These are phyloP conservation scores for Abrostola tripartita DNA, from an alignment of 2,888 invertebrate genomes.

Conservation along the genomic window DNA sequence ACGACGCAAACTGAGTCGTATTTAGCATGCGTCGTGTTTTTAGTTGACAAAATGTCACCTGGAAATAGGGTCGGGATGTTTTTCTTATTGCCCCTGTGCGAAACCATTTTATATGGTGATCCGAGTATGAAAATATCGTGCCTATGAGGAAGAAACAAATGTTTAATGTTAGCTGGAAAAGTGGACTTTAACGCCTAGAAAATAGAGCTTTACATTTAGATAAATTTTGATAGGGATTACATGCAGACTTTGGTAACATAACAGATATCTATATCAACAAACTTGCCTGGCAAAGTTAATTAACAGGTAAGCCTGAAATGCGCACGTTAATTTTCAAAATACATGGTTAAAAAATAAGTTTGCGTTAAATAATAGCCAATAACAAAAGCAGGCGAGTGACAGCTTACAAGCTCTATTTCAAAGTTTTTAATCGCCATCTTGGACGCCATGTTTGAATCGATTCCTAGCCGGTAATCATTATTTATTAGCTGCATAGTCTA, in stretches of 20 bases:
- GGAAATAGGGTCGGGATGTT: slow-evolving; percentile 24
- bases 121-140: slow-evolving; percentile 12
- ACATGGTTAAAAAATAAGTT: too few relatives aligned
- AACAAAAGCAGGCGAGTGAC: neutral
- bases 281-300: too few relatives aligned
- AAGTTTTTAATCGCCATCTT: slow-evolving; percentile 23
- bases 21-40: slow-evolving; percentile 53
- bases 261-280: too few relatives aligned
- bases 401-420: slow-evolving; percentile 6
- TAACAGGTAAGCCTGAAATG: too few relatives aligned
- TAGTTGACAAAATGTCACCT: slow-evolving; percentile 51
- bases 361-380: neutral
- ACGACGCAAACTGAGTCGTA: slow-evolving; percentile 52
- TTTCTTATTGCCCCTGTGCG: slow-evolving; percentile 31
- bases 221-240: too few relatives aligned
- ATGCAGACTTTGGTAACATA: too few relatives aligned
- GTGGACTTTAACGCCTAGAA: neutral
- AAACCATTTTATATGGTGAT: slow-evolving; percentile 30
- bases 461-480: slow-evolving; percentile 36
- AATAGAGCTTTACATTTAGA: neutral
- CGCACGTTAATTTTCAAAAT: too few relatives aligned
- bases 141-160: neutral
- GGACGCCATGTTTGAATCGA: slow-evolving; percentile 38
- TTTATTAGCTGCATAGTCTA: slow-evolving; percentile 36
- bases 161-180: neutral